Conservation (phyloP, 2,113 vertebrate genomes). For the Apteryx owenii region DNA sequence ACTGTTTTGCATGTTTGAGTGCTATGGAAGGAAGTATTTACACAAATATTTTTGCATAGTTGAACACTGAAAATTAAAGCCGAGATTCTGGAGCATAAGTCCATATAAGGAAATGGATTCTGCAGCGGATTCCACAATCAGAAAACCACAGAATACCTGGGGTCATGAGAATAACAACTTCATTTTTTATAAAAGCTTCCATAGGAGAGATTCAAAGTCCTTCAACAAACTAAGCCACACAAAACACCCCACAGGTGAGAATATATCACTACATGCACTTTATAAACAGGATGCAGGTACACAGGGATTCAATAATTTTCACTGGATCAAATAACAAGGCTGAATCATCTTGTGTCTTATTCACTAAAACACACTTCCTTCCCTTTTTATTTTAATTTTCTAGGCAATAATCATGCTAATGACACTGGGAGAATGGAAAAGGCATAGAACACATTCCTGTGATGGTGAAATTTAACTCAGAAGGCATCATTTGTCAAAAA, state of each 20-base stretch:
- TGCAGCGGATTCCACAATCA: background rate
- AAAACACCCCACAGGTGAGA: background rate
- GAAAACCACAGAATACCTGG: background rate
- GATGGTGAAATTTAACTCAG: background rate
- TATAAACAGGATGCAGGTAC: background rate
- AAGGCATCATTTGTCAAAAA: constrained; percentile 29
- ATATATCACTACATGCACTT: background rate
- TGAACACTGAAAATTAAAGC: background rate
- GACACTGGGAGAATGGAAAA: background rate
- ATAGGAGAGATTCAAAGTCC: background rate
- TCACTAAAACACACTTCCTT: background rate
- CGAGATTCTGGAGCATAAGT: background rate
- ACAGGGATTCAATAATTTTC: background rate
- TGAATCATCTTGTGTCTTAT: background rate
- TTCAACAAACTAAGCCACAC: background rate
- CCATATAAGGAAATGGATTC: background rate
- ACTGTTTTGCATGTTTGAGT: background rate
- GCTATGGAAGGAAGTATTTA: background rate
- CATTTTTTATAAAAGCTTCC: background rate
- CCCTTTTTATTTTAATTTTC: background rate
- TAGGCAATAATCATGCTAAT: background rate
- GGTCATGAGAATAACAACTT: background rate
- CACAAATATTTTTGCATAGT: background rate
- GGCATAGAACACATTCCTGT: background rate
- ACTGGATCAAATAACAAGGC: background rate